Evolutionary conservation across 2,888 invertebrate species (phyloP).

Genomic region (Thysanoteuthis rhombus): DNA sequence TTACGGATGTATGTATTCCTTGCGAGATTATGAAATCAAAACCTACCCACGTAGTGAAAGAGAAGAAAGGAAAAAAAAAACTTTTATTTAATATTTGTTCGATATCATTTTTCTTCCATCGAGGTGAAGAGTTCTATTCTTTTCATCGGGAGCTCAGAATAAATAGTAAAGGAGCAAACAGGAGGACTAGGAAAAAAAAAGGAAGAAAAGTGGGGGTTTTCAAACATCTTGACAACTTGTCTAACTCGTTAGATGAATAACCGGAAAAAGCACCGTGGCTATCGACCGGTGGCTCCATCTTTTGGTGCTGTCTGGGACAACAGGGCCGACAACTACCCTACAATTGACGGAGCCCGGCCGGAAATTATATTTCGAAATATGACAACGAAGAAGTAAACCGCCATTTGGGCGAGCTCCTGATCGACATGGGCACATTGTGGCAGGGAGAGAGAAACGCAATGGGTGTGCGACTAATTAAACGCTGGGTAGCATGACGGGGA

Average conservation of each 20-base stretch:
- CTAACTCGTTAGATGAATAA: background rate
- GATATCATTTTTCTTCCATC: no score
- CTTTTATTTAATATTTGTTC: no score
- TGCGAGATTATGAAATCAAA: no score
- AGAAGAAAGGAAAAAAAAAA: no score
- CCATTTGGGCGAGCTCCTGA: background rate
- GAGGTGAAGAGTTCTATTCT: no score
- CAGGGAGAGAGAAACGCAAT: background rate
- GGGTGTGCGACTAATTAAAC: background rate
- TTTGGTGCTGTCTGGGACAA: background rate
- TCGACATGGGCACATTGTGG: background rate
- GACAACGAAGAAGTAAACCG: background rate
- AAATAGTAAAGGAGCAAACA: background rate
- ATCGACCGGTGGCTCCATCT: background rate
- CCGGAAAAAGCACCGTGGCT: background rate
- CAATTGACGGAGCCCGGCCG: background rate
- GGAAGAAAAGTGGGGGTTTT: no score
- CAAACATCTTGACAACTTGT: no score
- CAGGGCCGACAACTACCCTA: background rate
- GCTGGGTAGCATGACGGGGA: background rate
- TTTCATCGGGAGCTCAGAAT: no score
- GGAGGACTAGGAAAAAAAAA: background rate
- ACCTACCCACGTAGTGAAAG: no score
- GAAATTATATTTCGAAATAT: conserved; percentile 12
- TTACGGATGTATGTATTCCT: no score